Evolutionary conservation across 1,140 invertebrate species (phyloP), one percentile per base, ranked within the genome.

Genomic region (Grapholita molesta): DNA sequence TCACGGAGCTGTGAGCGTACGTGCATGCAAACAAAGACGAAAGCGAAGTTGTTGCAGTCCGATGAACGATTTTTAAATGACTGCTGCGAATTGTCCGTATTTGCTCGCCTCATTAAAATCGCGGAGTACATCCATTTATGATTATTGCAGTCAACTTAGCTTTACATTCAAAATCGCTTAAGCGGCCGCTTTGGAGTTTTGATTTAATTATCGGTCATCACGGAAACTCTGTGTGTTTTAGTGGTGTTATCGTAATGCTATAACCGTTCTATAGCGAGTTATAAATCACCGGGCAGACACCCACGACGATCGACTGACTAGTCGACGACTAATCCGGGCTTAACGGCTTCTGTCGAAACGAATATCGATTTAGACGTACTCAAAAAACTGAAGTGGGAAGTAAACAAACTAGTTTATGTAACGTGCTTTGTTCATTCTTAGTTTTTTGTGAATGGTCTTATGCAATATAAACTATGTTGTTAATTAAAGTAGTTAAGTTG

Each of bases 221-320:
- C 23, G 48, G 66, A 52, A 64, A 25, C 76, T 30, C 64, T 71
- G 42, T 28, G 7, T 74, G 67, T 69, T 71, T 72, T 70, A 70
- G 30, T 67, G 66, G 69, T 70, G 75, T 72, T 81, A 80, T 77
- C 75, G 75, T 73, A 79, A 78, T 70, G 75, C 72, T 66, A 79
- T 80, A 77, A 75, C 64, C 69, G 75, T 70, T 66, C 35, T 68
- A 68, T 76, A 77, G 70, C 32, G 66, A 64, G 70, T 77, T 77
- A 80, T 89, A 84, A 86, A 86, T 83, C 82, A 82, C 32, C 64
- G 74, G 42, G 55, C 25, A 85, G 83, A 86, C 85, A 89, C 84
- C 83, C 84, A 85, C 85, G 84, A 80, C 66, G 78, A 55, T 55
- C 64, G 48, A 70, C 67, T 72, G 61, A 72, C 72, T 72, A 79